Evolutionary conservation across 2,797 vertebrate species (phyloP), one percentile per base, ranked within the genome.

Genomic region (Manis crassicaudata): DNA sequence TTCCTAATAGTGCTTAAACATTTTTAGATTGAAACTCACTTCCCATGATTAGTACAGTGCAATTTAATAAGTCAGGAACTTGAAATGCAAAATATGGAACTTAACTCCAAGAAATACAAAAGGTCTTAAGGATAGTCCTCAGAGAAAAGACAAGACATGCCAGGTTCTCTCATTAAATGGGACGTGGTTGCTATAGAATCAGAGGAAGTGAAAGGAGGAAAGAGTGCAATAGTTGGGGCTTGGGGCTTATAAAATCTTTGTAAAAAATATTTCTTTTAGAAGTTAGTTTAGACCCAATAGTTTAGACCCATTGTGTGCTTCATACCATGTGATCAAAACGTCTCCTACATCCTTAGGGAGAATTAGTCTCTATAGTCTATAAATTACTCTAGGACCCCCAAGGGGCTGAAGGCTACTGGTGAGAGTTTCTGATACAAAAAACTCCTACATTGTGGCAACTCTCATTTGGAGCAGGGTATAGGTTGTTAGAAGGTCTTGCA

Each of bases 241-340:
- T 85, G 46, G 46, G 46, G 46, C 37, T 46, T 46, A 82, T n/a
- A 93, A 82, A 79, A 68, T 27, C 18, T 63, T 81, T 88, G 6
- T 84, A 21, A 92, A 92, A 82, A 95, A 52, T 25, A 68, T 35
- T 12, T 21, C 8, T 37, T 76, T 75, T 90, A 83, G 82, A 94
- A 88, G 46, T 68, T 29, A 94, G 16, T 56, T 37, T 88, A 27
- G 27, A 88, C 20, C 0, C 37, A 83, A 2, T 62, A 87, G 85
- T 10, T 88, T 40, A 40, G 37, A 40, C 79, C 5, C 60, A 65
- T 21, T 58, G 40, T 79, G 8, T 86, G 43, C 21, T 72, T 94
- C 14, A 14, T 20, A 52, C 7, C 7, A 37, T 27, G 58, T 5
- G 6, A 70, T 58, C 40, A 81, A 76, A 80, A 72, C 16, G 54